Base-by-base conservation (phyloP, 2,888 invertebrate species). In the Amphipoea lucens region DNA sequence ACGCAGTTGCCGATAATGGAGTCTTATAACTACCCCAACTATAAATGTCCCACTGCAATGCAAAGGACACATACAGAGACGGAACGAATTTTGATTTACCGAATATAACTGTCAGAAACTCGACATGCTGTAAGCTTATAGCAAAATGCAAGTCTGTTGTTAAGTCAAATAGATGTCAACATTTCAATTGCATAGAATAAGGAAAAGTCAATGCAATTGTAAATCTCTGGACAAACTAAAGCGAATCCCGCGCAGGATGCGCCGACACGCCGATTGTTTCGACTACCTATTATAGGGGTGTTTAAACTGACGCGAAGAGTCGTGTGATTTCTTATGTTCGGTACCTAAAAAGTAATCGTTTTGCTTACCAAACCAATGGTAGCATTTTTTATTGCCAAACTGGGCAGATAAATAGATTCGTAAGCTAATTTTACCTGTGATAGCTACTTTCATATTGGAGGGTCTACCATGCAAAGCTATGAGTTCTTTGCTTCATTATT, bases 121-220 rank as follows among this genome's bases (percentile, higher is more conserved):
- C 40, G 17, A 76, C 17, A 54, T 51, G 4, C 17, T 54, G 20
- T 54, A 54, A 7, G 20, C 6, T 51, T 51, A 20, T 1, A 51
- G 45, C 0, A 6, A 6, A 20, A 6, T 54, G 6, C 2, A 20
- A 20, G 20, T 54, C 51, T 0, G 6, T 20, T 54, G 51, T 20
- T 20, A 7, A 54, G 6, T 20, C 51, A 51, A 6, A 17, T 5
- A 67, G 17, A 67, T 17, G 45, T n/a, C 67, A 9, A 17, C n/a
- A 45, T 45, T 45, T 17, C 12, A 36, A 65, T 20, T 9, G 20
- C 7, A n/a, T 17, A n/a, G 42, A n/a, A 51, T 6, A 51, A 17
- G 17, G 0, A 12, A 36, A 51, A 45, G 0, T 65, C 74, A n/a
- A 80, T 82, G 54, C 68, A 75, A 68, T 57, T 70, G 23, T 36